phyloP scores from a whole-genome alignment of 2,797 vertebrate genomes.

The Philypnodon macrostomus region DNA sequence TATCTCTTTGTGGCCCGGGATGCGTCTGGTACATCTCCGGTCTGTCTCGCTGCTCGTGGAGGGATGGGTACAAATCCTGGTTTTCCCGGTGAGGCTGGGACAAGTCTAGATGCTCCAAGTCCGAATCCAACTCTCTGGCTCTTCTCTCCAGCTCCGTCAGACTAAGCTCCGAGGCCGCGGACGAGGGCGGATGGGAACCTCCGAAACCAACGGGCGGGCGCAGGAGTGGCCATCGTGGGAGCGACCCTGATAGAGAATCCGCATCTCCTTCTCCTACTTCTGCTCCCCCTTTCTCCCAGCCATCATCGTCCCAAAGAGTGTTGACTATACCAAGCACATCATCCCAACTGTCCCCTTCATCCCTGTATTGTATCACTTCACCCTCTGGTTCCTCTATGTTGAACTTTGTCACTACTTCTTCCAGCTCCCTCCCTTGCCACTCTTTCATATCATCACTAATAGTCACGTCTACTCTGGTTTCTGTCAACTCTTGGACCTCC shows the following conservation, averaged over 20 bases:
- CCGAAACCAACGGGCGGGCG: constrained; percentile 78
- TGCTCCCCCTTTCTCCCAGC: constrained; percentile 58
- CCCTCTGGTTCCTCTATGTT: constrained; percentile 41
- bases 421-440: constrained; percentile 20
- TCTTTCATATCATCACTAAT: constrained; percentile 20
- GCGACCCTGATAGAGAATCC: constrained; percentile 71
- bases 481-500: constrained; percentile 18
- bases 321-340: constrained; percentile 78
- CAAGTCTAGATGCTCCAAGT: constrained; percentile 71
- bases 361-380: constrained; percentile 25
- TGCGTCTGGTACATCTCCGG: constrained; percentile 71
- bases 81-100: constrained; percentile 57
- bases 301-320: constrained; percentile 77
- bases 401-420: constrained; percentile 17
- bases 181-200: constrained; percentile 77
- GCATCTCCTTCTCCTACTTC: constrained; percentile 50
- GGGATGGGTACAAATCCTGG: constrained; percentile 48
- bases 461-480: constrained; percentile 4
- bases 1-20: constrained; percentile 68
- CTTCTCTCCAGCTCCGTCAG: constrained; percentile 74
- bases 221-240: constrained; percentile 78
- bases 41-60: constrained; percentile 54
- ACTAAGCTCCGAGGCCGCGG: constrained; percentile 76
- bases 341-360: constrained; percentile 71
- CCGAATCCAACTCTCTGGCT: constrained; percentile 72